phyloP scores from a whole-genome alignment of 2,888 invertebrate species.

The Amiota communis region DNA sequence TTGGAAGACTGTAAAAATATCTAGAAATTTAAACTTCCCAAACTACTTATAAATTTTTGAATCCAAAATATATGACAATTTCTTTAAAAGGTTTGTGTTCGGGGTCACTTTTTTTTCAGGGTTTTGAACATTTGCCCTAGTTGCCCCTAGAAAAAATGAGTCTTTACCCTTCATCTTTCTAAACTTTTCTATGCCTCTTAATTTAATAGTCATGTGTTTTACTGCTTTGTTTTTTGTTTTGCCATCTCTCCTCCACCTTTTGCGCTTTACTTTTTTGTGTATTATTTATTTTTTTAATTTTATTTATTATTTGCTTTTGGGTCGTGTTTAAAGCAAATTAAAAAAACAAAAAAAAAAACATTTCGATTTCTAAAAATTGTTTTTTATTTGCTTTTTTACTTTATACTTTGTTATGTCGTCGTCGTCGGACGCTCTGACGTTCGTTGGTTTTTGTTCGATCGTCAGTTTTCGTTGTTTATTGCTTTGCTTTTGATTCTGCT shows the following conservation, averaged over 20 bases:
- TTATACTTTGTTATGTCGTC: slow-evolving; percentile 32
- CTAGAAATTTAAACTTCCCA: too few species aligned
- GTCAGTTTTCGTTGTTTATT: not conserved
- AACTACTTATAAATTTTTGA: too few species aligned
- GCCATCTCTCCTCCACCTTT: not conserved
- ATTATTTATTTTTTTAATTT: slow-evolving; percentile 37
- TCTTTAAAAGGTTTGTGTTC: too few species aligned
- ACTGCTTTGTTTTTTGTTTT: too few species aligned
- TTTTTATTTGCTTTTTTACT: slow-evolving; percentile 30
- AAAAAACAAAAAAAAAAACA: slow-evolving; percentile 37
- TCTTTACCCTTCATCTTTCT: too few species aligned
- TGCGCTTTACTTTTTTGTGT: slow-evolving; percentile 46
- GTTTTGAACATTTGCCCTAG: too few species aligned
- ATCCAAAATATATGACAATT: too few species aligned
- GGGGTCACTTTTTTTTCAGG: too few species aligned
- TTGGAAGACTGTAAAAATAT: too few species aligned
- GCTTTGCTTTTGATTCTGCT: slow-evolving; percentile 43
- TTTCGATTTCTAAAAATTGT: slow-evolving; percentile 56
- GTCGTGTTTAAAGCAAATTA: slow-evolving; percentile 26
- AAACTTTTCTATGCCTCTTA: too few species aligned
- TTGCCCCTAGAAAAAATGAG: too few species aligned
- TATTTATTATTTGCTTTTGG: slow-evolving; percentile 22
- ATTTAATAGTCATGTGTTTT: too few species aligned
- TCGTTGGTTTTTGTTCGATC: not conserved
- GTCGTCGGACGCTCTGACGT: slow-evolving; percentile 1